These are phyloP conservation scores for Drosophila oshimai DNA, from an alignment of 1,140 invertebrate genomes.

Conservation along the genomic window DNA sequence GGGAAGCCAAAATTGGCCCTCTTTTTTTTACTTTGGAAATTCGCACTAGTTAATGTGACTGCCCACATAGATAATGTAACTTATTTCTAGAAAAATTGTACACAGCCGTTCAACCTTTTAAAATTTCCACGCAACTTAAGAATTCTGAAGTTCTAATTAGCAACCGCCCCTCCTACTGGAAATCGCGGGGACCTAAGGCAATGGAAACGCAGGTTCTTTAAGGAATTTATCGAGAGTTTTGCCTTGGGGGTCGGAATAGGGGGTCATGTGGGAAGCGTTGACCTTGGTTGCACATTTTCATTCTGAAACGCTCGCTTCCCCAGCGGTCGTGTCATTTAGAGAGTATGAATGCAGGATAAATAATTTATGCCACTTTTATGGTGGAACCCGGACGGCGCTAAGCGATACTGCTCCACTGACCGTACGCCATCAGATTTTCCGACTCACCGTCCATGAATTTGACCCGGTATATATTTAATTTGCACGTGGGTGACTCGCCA, in stretches of 20 bases:
- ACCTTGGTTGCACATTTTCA: slow-evolving; percentile 66
- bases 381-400: not conserved
- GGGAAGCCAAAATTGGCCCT: too few relatives aligned
- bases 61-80: too few relatives aligned
- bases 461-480: slow-evolving; percentile 26
- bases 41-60: too few relatives aligned
- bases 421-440: not conserved
- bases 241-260: not conserved
- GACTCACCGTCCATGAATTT: not conserved
- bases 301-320: slow-evolving; percentile 20
- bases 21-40: too few relatives aligned
- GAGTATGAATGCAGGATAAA: slow-evolving; percentile 33
- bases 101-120: not conserved
- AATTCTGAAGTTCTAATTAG: slow-evolving; percentile 16
- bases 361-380: slow-evolving; percentile 62
- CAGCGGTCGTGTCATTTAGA: slow-evolving; percentile 22
- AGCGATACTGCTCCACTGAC: slow-evolving; percentile 1
- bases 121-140: slow-evolving; percentile 21
- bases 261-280: slow-evolving; percentile 44
- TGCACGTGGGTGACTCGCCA: slow-evolving; percentile 1
- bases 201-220: not conserved
- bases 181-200: not conserved
- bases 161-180: not conserved
- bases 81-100: too few relatives aligned
- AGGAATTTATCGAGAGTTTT: not conserved